phyloP scores from a whole-genome alignment of 2,797 vertebrate genomes.

The Cynodonichthys magdalenae region DNA sequence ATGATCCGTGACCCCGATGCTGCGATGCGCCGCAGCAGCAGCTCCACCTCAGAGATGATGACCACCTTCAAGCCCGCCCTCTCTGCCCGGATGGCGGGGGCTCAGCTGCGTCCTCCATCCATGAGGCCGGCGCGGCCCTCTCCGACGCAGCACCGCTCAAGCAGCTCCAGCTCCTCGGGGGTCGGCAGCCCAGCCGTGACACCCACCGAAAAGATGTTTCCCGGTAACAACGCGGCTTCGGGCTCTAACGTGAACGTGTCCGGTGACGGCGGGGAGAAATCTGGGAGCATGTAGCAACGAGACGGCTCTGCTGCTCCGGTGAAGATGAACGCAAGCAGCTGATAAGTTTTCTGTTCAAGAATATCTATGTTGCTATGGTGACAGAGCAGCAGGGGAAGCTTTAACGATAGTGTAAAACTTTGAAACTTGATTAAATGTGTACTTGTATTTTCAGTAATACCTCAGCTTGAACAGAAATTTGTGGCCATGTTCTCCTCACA shows the following conservation, averaged over 20 bases:
- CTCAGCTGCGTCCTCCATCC: constrained; percentile 91
- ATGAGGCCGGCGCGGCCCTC: constrained; percentile 86
- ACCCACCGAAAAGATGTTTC: constrained; percentile 95
- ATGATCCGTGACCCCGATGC: constrained; percentile 96
- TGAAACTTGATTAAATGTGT: constrained; percentile 62
- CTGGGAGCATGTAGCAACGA: constrained; percentile 81
- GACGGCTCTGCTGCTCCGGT: constrained; percentile 14
- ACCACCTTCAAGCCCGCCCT: constrained; percentile 95
- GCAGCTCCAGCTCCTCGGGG: constrained; percentile 95
- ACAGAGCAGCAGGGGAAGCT: constrained; percentile 41
- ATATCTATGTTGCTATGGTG: constrained; percentile 55
- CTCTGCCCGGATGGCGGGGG: constrained; percentile 87
- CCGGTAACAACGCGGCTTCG: constrained; percentile 72
- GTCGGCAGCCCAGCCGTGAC: constrained; percentile 94
- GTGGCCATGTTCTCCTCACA: constrained; percentile 54
- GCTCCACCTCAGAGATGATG: constrained; percentile 95
- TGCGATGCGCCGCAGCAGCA: constrained; percentile 94
- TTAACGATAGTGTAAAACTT: constrained; percentile 33
- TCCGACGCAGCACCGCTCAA: constrained; percentile 92
- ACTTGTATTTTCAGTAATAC: constrained; percentile 67
- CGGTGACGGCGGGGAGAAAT: constrained; percentile 81
- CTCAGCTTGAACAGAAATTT: constrained; percentile 65
- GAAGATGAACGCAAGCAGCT: constrained; percentile 6
- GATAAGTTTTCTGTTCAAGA: neutral
- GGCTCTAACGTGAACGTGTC: constrained; percentile 59